Conservation (phyloP, 2,113 vertebrate species). For the Hystrix cristata region DNA sequence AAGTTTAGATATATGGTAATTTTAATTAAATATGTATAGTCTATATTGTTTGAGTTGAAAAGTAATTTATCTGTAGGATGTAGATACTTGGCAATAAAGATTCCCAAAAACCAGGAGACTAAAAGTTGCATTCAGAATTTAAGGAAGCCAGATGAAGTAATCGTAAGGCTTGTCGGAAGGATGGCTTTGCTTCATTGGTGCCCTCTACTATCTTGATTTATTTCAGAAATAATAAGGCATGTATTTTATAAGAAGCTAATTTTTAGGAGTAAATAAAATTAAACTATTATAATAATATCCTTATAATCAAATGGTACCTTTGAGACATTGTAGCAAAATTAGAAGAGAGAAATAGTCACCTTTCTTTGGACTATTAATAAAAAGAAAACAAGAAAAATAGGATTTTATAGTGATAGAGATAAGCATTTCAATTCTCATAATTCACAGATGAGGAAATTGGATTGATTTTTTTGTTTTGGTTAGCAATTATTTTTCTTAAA, state of each 20-base stretch:
- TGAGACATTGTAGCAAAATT: not conserved
- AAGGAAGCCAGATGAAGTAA: not conserved
- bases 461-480: not conserved
- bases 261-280: not conserved
- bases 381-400: not conserved
- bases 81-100: not conserved
- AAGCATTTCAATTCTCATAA: not conserved
- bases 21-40: not conserved
- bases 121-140: not conserved
- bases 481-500: not conserved
- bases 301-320: not conserved
- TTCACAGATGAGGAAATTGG: not conserved
- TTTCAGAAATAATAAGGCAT: not conserved
- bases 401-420: not conserved
- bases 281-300: not conserved
- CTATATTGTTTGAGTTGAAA: not conserved
- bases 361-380: not conserved
- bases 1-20: not conserved
- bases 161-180: not conserved
- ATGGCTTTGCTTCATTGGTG: not conserved
- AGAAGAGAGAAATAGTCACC: not conserved
- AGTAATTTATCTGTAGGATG: not conserved
- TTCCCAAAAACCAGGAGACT: not conserved
- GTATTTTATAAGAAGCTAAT: not conserved
- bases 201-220: not conserved